Evolutionary conservation across 2,888 invertebrate genomes (phyloP), one percentile per base, ranked within the genome.

Genomic region (Neria commutata): DNA sequence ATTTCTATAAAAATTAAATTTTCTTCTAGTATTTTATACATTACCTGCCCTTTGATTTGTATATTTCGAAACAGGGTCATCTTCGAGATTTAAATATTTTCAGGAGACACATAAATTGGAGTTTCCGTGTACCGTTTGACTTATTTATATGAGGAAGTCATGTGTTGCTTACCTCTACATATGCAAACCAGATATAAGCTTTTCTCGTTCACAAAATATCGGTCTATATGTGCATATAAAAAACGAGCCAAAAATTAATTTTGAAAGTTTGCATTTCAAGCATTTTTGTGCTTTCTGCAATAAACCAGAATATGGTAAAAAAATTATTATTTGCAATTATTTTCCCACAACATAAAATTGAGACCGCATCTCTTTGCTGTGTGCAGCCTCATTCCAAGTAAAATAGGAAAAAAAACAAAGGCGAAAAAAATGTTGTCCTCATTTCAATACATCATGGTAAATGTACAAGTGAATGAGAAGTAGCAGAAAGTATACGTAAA

Each of bases 341-440:
- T 37, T n/a, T 37, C 37, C 16, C 37, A 37, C 37, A 37, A 8
- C 10, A 8, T 4, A n/a, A 6, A 37, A 8, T n/a, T n/a, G 4
- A 37, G 14, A 42, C 19, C 42, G 21, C 21, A 42, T 42, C 14
- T 19, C 19, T 5, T 4, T 14, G 4, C 42, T 6, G 19, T 14
- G 4, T 21, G 5, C 14, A 5, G 4, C 14, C 17, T 4, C 3
- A 17, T 6, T 14, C 3, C 21, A 8, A 5, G 2, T 21, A 23
- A 5, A 2, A 14, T 8, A 19, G 16, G 37, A 34, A 51, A 33
- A 37, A 37, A 23, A 34, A 51, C 37, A 23, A 5, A 2, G 8
- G 5, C 5, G 16, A 51, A 34, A 51, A 33, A 37, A 37, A 23
- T 21, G 37, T 23, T 53, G 53, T 25, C 53, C 53, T 29, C 53